Base-by-base conservation (phyloP, 2,888 invertebrate genomes). In the Caenorhabditis sinica region DNA sequence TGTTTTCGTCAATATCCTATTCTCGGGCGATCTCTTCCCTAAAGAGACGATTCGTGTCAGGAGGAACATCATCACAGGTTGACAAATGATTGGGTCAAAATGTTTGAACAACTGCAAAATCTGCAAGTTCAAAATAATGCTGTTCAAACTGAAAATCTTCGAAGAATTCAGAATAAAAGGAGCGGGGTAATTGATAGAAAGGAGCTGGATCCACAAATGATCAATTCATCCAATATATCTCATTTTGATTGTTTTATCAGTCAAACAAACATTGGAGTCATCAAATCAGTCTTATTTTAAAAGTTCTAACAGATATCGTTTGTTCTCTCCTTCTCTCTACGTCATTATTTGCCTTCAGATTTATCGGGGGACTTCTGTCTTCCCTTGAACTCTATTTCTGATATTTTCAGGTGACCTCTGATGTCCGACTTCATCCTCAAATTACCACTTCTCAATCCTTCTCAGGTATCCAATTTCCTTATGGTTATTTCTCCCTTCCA, bases 1-100 rank as follows among this genome's bases (percentile, higher is more conserved):
- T 79, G 79, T 79, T 79, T 79, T 79, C 71, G 61, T 60, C 75
- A 56, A 66, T 58, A 60, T 25, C 33, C 49, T 13, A 43, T 49
- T 40, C 20, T 30, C 71, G 40, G 53, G 36, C 61, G 23, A 30
- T 61, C 49, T 77, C 51, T 15, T 30, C 20, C 45, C 30, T 28
- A 60, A 69, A 36, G 69, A 53, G 77, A 23, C 71, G 53, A 43
- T 72, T 71, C 63, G 79, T 79, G 79, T 61, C 79, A 79, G 71
- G 79, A 79, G 71, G 77, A 79, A 79, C 79, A 69, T 60, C 58
- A 36, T 53, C 65, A 45, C 75, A 77, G 69, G 69, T 77, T 69
- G 76, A 74, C 75, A 60, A 40, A 33, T 23, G 30, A 66, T 69
- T 77, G 49, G 61, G 45, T 60, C 33, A n/a, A 36, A 60, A 20